These are phyloP conservation scores for Eupithecia abbreviata DNA, from an alignment of 2,888 invertebrate genomes.

Conservation along the genomic window DNA sequence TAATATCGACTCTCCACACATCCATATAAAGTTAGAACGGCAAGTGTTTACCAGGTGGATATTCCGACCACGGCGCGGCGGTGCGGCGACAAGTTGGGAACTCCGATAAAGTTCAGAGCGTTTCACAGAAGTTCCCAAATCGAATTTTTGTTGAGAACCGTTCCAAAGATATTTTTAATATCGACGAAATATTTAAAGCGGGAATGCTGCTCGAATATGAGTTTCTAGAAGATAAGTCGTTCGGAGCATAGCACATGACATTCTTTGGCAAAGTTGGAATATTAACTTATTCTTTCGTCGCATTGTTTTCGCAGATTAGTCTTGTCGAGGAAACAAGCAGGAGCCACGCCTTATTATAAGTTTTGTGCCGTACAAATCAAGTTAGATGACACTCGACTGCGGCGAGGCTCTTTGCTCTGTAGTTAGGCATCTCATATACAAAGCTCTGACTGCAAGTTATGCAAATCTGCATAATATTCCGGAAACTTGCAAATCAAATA, in stretches of 20 bases:
- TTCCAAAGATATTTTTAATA: constrained; percentile 59
- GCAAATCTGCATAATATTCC: constrained; percentile 44
- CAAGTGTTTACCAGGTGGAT: constrained; percentile 36
- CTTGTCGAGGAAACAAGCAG: constrained; percentile 17
- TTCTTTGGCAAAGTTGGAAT: constrained; percentile 29
- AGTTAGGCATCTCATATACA: constrained; percentile 37
- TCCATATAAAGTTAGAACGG: constrained; percentile 38
- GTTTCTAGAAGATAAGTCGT: constrained; percentile 35
- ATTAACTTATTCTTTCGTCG: constrained; percentile 25
- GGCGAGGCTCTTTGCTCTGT: constrained; percentile 32
- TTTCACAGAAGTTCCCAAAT: constrained; percentile 60
- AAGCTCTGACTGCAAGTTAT: constrained; percentile 33
- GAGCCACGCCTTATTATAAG: constrained; percentile 15
- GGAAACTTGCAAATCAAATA: constrained; percentile 62
- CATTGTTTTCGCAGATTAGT: constrained; percentile 24
- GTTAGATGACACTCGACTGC: constrained; percentile 28
- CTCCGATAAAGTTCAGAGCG: constrained; percentile 57
- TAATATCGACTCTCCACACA: constrained; percentile 36
- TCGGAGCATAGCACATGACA: constrained; percentile 25
- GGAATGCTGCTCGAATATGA: constrained; percentile 45
- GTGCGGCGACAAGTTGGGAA: constrained; percentile 53
- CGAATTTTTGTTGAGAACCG: constrained; percentile 59
- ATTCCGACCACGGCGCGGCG: constrained; percentile 52
- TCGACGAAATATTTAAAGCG: constrained; percentile 54
- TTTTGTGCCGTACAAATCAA: constrained; percentile 24